phyloP scores from a whole-genome alignment of 1,140 invertebrate species.

The Polypedilum pembai region DNA sequence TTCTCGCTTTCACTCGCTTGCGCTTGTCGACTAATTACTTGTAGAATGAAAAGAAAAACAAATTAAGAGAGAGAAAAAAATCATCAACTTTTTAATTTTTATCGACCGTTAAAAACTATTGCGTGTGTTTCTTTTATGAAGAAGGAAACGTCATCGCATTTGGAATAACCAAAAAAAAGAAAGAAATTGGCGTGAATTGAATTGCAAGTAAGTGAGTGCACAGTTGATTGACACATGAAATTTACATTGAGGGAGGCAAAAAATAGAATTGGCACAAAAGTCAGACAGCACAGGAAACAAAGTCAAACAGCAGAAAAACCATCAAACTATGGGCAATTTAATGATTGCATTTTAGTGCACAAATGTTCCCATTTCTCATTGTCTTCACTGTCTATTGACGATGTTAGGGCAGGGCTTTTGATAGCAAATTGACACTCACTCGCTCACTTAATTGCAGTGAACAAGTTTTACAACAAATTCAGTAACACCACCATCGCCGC shows the following conservation, averaged over 20 bases:
- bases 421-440: background rate
- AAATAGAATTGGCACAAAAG: background rate
- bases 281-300: constrained; percentile 21
- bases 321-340: constrained; percentile 9
- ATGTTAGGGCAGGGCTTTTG: background rate
- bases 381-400: background rate
- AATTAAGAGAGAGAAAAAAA: background rate
- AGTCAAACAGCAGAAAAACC: constrained; percentile 25
- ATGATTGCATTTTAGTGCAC: constrained; percentile 22
- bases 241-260: background rate
- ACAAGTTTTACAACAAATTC: background rate
- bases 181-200: background rate
- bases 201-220: background rate
- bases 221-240: constrained; percentile 17
- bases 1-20: background rate
- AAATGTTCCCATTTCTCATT: constrained; percentile 15
- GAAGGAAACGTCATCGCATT: too few relatives aligned
- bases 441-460: background rate
- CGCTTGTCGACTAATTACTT: too few relatives aligned
- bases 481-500: background rate
- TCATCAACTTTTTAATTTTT: background rate
- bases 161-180: background rate
- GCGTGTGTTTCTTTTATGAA: too few relatives aligned
- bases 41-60: too few relatives aligned
- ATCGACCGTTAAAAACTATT: background rate